Percentiles rank a stretch among this genome's conserved stretches.
Evolutionary conservation across 1,140 invertebrate genomes (phyloP).

Genomic region (Meloidogyne floridensis): DNA sequence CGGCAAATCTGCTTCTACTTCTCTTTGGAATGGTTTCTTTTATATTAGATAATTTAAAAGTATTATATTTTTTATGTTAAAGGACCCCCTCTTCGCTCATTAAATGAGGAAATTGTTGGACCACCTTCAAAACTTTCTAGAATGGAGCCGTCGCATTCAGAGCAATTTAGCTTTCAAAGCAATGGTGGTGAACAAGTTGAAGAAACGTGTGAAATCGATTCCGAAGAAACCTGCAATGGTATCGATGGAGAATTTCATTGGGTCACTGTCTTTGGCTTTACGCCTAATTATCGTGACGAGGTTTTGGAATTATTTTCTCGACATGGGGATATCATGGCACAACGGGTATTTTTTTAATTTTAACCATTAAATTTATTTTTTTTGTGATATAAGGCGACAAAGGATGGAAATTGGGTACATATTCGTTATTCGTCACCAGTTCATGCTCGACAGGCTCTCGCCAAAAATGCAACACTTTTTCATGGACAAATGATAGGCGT

Average conservation of each 20-base stretch:
- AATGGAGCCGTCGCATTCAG: slow-evolving; percentile 1
- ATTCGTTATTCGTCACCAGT: slow-evolving; percentile 48
- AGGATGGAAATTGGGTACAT: slow-evolving; percentile 48
- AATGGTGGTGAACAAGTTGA: background rate
- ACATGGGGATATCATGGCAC: slow-evolving; percentile 48
- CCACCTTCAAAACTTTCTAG: slow-evolving; percentile 41
- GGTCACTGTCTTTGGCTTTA: slow-evolving; percentile 53
- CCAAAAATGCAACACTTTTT: slow-evolving; percentile 38
- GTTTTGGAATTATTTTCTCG: slow-evolving; percentile 48
- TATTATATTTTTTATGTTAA: slow-evolving; percentile 23
- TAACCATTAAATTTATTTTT: background rate
- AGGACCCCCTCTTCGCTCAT: slow-evolving; percentile 50
- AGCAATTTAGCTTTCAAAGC: background rate
- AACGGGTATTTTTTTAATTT: slow-evolving; percentile 42
- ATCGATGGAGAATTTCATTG: slow-evolving; percentile 36
- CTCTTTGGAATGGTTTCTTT: slow-evolving; percentile 37
- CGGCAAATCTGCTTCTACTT: slow-evolving; percentile 9
- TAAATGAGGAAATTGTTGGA: slow-evolving; percentile 40
- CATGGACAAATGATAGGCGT: slow-evolving; percentile 45
- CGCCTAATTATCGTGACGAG: slow-evolving; percentile 28
- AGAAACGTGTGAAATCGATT: background rate
- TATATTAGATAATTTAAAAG: background rate
- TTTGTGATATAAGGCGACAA: slow-evolving; percentile 39
- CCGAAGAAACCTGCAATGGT: background rate
- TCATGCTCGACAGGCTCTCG: slow-evolving; percentile 48